Evolutionary conservation across 2,797 vertebrate genomes (phyloP).

Genomic region (Pagetopsis macropterus): DNA sequence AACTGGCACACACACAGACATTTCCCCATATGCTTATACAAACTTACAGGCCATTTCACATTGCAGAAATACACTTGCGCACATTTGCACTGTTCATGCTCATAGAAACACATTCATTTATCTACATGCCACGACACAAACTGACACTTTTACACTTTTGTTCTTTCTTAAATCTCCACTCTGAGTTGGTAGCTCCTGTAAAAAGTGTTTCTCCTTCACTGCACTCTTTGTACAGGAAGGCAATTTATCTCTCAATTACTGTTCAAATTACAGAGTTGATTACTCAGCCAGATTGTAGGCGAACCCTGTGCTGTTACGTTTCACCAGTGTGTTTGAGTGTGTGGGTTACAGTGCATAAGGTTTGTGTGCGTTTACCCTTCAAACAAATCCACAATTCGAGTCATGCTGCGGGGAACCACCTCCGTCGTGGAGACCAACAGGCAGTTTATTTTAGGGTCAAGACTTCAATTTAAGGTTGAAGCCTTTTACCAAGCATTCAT

Average conservation of each 20-base stretch:
- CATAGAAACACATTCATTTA: not conserved
- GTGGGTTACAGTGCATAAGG: not conserved
- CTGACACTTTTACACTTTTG: not conserved
- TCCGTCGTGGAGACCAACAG: constrained; percentile 10
- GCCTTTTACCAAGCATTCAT: constrained; percentile 32
- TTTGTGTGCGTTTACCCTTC: constrained; percentile 1
- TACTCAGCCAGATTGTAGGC: constrained; percentile 4
- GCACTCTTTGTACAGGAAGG: not conserved
- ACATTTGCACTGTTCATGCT: not conserved
- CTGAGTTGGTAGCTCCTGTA: not conserved
- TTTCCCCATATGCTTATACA: not conserved
- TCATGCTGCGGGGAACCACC: not conserved
- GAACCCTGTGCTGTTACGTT: not conserved
- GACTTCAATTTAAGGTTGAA: constrained; percentile 40
- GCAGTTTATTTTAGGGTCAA: constrained; percentile 35
- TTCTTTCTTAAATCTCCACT: not conserved
- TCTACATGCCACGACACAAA: not conserved
- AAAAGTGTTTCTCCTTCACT: not conserved
- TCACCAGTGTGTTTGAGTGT: not conserved
- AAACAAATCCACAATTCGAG: not conserved
- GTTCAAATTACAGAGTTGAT: constrained; percentile 13
- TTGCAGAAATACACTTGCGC: not conserved
- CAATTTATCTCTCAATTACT: constrained; percentile 14
- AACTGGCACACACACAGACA: no score
- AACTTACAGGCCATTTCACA: not conserved